Conservation (phyloP, 2,797 vertebrate genomes). For the Pagetopsis macropterus region DNA sequence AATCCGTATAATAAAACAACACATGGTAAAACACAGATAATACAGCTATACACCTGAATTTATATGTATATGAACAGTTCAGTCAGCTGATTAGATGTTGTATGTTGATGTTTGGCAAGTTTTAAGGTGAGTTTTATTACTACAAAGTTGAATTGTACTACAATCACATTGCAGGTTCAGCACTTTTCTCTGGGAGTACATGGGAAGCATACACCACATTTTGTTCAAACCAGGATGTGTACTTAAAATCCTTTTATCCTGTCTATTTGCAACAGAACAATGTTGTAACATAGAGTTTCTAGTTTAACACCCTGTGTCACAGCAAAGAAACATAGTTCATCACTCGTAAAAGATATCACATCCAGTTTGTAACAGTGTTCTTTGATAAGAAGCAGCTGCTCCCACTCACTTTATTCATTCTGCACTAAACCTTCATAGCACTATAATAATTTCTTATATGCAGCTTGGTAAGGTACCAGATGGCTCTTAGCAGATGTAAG, state of each 20-base stretch:
- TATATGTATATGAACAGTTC: background rate
- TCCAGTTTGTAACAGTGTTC: background rate
- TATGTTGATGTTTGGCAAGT: background rate
- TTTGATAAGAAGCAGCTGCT: slow-evolving; percentile 5
- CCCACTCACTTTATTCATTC: background rate
- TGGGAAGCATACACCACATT: background rate
- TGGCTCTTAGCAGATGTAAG: slow-evolving; percentile 12
- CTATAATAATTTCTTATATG: background rate
- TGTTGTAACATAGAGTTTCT: background rate
- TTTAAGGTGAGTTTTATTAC: slow-evolving; percentile 1
- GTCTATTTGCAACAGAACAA: slow-evolving; percentile 4
- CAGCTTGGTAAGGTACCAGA: slow-evolving; percentile 8
- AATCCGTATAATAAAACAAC: background rate
- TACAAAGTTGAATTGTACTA: background rate
- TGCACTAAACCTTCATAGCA: background rate
- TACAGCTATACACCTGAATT: background rate
- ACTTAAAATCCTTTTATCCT: slow-evolving; percentile 22
- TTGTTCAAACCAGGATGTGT: slow-evolving; percentile 46
- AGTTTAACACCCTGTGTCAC: background rate
- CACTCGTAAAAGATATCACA: background rate
- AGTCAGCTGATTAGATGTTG: slow-evolving; percentile 14
- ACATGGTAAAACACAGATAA: background rate
- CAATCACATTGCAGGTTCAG: slow-evolving; percentile 3
- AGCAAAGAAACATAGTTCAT: background rate
- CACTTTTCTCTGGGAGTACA: background rate